Evolutionary conservation across 1,140 invertebrate genomes (phyloP).

Genomic region (Cephus cinctus): DNA sequence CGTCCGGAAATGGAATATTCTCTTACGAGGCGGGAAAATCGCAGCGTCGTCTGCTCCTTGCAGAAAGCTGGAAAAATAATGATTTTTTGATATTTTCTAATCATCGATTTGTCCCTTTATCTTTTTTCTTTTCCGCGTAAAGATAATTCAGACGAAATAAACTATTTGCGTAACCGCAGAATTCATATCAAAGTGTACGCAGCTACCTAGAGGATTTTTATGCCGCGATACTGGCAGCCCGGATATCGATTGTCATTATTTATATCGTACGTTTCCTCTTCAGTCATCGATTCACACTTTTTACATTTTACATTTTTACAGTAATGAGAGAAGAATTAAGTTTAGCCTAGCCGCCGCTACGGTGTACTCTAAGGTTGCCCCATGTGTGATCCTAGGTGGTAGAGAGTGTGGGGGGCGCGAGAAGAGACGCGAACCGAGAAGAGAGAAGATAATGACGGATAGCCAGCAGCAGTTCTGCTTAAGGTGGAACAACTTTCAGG

Average conservation of each 20-base stretch:
- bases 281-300: slow-evolving; percentile 58
- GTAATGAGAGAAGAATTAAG: slow-evolving; percentile 55
- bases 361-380: slow-evolving; percentile 42
- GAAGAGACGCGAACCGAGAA: slow-evolving; percentile 3
- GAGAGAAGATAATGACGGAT: slow-evolving; percentile 52
- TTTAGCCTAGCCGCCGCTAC: slow-evolving; percentile 41
- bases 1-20: too few relatives aligned
- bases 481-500: slow-evolving; percentile 91
- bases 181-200: background rate
- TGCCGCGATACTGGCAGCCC: slow-evolving; percentile 29
- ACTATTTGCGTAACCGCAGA: too few relatives aligned
- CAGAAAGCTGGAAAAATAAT: too few relatives aligned
- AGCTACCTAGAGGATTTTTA: background rate
- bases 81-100: too few relatives aligned
- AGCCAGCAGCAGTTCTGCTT: slow-evolving; percentile 81
- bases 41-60: too few relatives aligned
- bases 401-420: slow-evolving; percentile 10
- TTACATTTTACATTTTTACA: slow-evolving; percentile 59
- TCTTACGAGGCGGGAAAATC: too few relatives aligned
- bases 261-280: slow-evolving; percentile 58
- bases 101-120: too few relatives aligned
- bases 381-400: slow-evolving; percentile 47
- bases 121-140: too few relatives aligned
- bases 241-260: slow-evolving; percentile 59
- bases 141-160: too few relatives aligned